These are phyloP conservation scores for Dendropsophus ebraccatus DNA, from an alignment of 2,113 vertebrate genomes.

Conservation along the genomic window DNA sequence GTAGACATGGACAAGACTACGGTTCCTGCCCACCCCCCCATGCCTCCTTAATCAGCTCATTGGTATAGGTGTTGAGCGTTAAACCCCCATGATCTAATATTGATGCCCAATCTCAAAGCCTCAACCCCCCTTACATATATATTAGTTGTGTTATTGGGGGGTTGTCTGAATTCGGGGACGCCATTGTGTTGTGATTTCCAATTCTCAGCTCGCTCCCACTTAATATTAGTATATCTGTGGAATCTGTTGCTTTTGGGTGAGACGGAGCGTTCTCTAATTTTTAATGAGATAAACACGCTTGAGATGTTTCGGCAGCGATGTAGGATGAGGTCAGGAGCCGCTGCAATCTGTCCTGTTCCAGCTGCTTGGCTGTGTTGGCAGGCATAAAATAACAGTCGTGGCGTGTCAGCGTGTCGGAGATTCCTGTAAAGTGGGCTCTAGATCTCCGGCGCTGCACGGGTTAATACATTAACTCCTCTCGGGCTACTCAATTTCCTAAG, in stretches of 20 bases:
- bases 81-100: too few relatives aligned
- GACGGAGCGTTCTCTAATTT: constrained; percentile 36
- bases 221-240: constrained; percentile 13
- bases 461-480: neutral
- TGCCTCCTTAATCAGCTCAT: too few relatives aligned
- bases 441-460: neutral
- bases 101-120: too few relatives aligned
- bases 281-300: constrained; percentile 51
- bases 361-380: constrained; percentile 29
- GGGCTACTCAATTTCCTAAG: neutral
- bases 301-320: neutral
- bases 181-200: neutral
- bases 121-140: too few relatives aligned
- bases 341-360: constrained; percentile 22
- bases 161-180: neutral
- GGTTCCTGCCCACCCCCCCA: too few relatives aligned
- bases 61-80: too few relatives aligned
- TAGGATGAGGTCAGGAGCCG: constrained; percentile 23
- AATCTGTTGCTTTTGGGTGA: constrained; percentile 24
- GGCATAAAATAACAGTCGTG: neutral
- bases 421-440: neutral
- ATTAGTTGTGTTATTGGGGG: neutral
- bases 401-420: neutral
- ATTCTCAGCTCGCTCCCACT: neutral
- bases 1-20: too few relatives aligned